Evolutionary conservation across 2,797 vertebrate genomes (phyloP).

Genomic region (Setipinna tenuifilis): DNA sequence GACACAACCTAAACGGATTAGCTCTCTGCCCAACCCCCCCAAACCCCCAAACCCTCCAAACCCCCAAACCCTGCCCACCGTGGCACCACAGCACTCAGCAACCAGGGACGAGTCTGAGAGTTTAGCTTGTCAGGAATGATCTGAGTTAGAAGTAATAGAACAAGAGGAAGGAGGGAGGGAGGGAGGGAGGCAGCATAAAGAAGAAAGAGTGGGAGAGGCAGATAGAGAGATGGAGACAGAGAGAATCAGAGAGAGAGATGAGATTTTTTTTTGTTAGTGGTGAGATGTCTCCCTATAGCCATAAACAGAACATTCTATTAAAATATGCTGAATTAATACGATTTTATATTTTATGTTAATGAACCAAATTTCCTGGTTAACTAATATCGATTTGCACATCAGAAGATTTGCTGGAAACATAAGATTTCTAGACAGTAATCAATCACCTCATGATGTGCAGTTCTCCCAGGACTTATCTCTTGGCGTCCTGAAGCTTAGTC

Average conservation of each 20-base stretch:
- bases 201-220: not conserved
- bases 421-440: not conserved
- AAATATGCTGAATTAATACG: not conserved
- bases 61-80: not conserved
- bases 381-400: not conserved
- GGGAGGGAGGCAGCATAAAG: not conserved
- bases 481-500: not conserved
- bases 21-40: not conserved
- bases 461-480: not conserved
- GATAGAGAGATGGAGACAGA: not conserved
- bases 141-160: not conserved
- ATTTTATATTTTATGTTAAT: not conserved
- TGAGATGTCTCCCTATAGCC: not conserved
- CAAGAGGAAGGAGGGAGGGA: not conserved
- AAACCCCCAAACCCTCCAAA: not conserved
- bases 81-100: not conserved
- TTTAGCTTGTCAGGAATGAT: conserved; percentile 2
- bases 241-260: not conserved
- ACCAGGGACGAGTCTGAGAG: not conserved
- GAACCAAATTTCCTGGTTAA: not conserved
- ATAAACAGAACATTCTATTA: not conserved
- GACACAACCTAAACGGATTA: conserved; percentile 40
- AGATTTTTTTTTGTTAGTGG: not conserved
- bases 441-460: not conserved
- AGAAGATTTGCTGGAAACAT: not conserved